Evolutionary conservation across 2,888 invertebrate genomes (phyloP).

Genomic region (Pandemis corylana): DNA sequence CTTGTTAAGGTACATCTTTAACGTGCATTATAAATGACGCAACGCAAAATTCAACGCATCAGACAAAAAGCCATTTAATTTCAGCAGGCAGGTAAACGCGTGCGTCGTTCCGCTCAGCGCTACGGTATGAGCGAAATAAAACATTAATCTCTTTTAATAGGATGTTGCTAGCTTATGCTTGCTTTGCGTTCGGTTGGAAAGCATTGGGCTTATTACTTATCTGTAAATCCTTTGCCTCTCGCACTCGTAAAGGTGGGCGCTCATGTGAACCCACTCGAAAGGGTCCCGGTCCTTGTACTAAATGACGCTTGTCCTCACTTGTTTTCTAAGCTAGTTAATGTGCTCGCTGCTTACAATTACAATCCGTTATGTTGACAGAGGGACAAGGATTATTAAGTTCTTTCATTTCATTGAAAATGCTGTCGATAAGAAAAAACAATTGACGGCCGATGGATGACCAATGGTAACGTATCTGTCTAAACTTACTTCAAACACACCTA

Average conservation of each 20-base stretch:
- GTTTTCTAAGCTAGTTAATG: slow-evolving; percentile 45
- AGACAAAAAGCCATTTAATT: slow-evolving; percentile 51
- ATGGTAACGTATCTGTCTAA: no score
- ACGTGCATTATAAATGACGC: slow-evolving; percentile 41
- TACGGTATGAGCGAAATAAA: slow-evolving; percentile 51
- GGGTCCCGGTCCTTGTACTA: slow-evolving; percentile 65
- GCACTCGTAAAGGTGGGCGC: slow-evolving; percentile 56
- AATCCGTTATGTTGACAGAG: slow-evolving; percentile 20
- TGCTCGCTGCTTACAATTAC: slow-evolving; percentile 33
- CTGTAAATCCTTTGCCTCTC: slow-evolving; percentile 47
- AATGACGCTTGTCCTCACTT: slow-evolving; percentile 57
- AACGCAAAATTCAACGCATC: slow-evolving; percentile 44
- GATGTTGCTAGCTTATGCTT: slow-evolving; percentile 33
- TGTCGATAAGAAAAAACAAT: neutral
- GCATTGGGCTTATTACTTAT: slow-evolving; percentile 66
- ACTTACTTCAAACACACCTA: no score
- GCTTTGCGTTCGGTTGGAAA: slow-evolving; percentile 49
- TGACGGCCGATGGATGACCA: no score
- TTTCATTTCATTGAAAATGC: neutral
- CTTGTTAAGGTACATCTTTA: neutral
- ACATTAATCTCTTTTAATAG: slow-evolving; percentile 63
- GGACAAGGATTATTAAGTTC: neutral
- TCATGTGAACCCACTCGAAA: slow-evolving; percentile 65
- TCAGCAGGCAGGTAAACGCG: slow-evolving; percentile 26
- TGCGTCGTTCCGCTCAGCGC: slow-evolving; percentile 45